These are phyloP conservation scores for Corythaeola cristata DNA, from an alignment of 2,113 vertebrate genomes.

Conservation along the genomic window DNA sequence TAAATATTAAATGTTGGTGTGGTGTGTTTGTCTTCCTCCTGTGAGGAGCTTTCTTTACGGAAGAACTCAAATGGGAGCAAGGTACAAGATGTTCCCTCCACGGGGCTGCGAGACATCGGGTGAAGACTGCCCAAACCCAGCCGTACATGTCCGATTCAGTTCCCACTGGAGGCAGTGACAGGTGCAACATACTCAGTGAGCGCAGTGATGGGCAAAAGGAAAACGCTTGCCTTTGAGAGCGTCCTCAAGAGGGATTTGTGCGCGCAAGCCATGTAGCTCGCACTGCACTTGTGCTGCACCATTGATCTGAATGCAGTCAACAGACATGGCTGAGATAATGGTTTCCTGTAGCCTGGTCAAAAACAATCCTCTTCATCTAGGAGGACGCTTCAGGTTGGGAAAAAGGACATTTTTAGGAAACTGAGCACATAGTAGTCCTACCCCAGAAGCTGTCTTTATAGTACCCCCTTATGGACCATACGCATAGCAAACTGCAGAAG, in stretches of 20 bases:
- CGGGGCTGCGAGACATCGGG: neutral
- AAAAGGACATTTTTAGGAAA: neutral
- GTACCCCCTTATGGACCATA: neutral
- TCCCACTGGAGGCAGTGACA: neutral
- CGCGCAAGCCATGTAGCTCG: fast-evolving
- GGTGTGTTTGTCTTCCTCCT: neutral
- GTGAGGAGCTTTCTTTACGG: neutral
- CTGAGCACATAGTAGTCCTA: neutral
- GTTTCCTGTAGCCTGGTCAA: neutral
- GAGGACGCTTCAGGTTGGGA: neutral
- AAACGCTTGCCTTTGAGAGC: neutral
- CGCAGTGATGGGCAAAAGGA: neutral
- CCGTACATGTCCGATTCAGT: fast-evolving
- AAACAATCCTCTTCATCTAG: neutral
- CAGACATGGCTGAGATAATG: neutral
- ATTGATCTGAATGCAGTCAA: neutral
- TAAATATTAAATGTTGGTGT: neutral
- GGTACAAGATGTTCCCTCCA: neutral
- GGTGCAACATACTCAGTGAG: neutral
- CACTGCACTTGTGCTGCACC: neutral
- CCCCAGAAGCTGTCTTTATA: neutral
- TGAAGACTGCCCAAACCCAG: neutral
- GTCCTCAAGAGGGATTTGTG: neutral
- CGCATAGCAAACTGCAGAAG: neutral
- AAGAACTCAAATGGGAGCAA: neutral